These are phyloP conservation scores for Mellilla xanthometata DNA, from an alignment of 2,888 invertebrate species.

Conservation along the genomic window DNA sequence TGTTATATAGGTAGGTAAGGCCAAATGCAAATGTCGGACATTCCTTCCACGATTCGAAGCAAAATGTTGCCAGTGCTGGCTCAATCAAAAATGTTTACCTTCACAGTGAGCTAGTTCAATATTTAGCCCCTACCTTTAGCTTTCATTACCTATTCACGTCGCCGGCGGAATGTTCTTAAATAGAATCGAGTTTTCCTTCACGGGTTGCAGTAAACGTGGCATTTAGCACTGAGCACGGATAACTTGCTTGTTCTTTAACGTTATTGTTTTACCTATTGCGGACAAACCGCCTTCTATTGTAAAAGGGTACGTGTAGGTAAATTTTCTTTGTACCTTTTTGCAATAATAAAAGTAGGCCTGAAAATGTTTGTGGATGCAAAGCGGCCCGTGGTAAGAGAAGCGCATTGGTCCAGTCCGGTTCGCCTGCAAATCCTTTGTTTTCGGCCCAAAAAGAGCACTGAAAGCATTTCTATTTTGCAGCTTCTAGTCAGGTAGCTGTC, in stretches of 20 bases:
- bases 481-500: constrained; percentile 42
- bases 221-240: constrained; percentile 33
- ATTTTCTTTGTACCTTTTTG: background rate
- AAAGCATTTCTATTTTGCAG: constrained; percentile 40
- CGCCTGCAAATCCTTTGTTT: constrained; percentile 45
- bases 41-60: constrained; percentile 43
- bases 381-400: constrained; percentile 21
- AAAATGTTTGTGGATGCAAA: constrained; percentile 1
- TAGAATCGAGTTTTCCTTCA: constrained; percentile 39
- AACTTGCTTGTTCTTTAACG: constrained; percentile 19
- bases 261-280: constrained; percentile 24
- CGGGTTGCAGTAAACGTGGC: constrained; percentile 36
- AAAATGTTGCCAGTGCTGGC: constrained; percentile 45
- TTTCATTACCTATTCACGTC: constrained; percentile 43
- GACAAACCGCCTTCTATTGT: constrained; percentile 13
- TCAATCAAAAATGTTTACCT: constrained; percentile 70
- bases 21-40: constrained; percentile 44
- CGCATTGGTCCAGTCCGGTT: constrained; percentile 33
- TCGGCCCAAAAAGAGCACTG: constrained; percentile 41
- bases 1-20: constrained; percentile 41
- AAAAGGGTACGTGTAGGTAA: background rate
- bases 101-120: constrained; percentile 51
- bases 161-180: constrained; percentile 32
- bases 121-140: constrained; percentile 48
- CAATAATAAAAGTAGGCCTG: background rate